Evolutionary conservation across 53 echinoderm and acorn worm genomes (phyloP).

Genomic region (Patiria pectinifera): DNA sequence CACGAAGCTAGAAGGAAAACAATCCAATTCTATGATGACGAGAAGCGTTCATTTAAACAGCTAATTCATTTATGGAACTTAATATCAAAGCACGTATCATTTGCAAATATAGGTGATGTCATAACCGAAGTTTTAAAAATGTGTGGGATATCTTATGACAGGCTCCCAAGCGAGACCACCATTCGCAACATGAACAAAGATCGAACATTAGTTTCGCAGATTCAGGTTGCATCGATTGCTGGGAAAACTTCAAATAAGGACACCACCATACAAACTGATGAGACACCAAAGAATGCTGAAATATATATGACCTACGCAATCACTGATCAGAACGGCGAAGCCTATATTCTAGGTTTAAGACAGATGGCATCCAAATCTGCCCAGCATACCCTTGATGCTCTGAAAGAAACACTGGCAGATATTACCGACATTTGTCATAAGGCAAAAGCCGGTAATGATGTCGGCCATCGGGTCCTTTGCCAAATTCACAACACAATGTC

Average conservation of each 20-base stretch:
- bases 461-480: conserved; percentile 54
- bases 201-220: conserved; percentile 50
- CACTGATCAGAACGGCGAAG: conserved; percentile 61
- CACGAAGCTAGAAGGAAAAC: conserved; percentile 26
- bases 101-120: conserved; percentile 57
- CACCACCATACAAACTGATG: conserved; percentile 63
- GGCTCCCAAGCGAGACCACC: conserved; percentile 57
- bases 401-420: conserved; percentile 43
- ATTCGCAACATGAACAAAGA: conserved; percentile 68
- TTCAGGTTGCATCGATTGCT: conserved; percentile 60
- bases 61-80: conserved; percentile 61
- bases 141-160: conserved; percentile 29
- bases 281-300: conserved; percentile 56
- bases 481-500: conserved; percentile 65
- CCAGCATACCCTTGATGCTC: conserved; percentile 54
- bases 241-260: conserved; percentile 23
- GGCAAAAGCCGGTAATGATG: conserved; percentile 57
- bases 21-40: conserved; percentile 29
- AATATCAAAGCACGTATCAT: conserved; percentile 50
- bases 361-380: conserved; percentile 70
- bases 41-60: conserved; percentile 37
- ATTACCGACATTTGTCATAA: conserved; percentile 64
- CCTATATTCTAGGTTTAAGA: conserved; percentile 56
- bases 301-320: conserved; percentile 64
- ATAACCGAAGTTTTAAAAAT: conserved; percentile 41